Percentiles rank a stretch among this genome's conserved stretches.
Conservation (phyloP, 2,888 invertebrate species). For the Heteromyza rotundicornis region DNA sequence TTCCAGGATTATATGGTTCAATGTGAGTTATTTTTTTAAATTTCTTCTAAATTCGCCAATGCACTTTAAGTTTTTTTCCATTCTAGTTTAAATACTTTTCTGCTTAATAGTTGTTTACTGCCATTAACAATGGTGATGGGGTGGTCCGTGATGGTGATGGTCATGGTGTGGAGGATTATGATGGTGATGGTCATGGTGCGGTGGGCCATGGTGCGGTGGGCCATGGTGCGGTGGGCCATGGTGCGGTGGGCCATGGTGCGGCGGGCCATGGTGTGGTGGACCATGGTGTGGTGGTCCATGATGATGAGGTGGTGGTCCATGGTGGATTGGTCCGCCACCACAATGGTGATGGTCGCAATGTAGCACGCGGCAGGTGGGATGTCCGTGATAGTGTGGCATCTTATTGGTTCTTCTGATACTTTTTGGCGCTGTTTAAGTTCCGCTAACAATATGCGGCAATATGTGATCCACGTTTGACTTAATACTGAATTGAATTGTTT, state of each 20-base stretch:
- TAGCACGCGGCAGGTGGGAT: constrained; percentile 15
- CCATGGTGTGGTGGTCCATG: constrained; percentile 29
- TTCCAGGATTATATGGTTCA: too few species aligned
- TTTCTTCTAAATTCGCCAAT: too few species aligned
- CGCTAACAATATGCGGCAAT: too few species aligned
- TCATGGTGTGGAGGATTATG: constrained; percentile 9
- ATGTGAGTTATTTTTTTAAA: too few species aligned
- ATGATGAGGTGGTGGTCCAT: constrained; percentile 21
- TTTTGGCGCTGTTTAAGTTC: too few species aligned
- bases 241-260: constrained; percentile 26
- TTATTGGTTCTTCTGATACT: too few species aligned
- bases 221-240: constrained; percentile 18
- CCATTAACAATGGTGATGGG: background rate
- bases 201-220: constrained; percentile 4
- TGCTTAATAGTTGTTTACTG: too few species aligned
- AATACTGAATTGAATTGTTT: too few species aligned
- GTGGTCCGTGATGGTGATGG: background rate
- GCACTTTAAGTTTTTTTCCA: too few species aligned
- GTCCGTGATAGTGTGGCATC: constrained; percentile 16
- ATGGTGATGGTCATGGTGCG: constrained; percentile 23
- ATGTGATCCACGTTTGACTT: too few species aligned
- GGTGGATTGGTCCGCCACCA: constrained; percentile 28
- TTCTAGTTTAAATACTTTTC: too few species aligned
- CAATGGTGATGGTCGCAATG: constrained; percentile 29
- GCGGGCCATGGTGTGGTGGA: constrained; percentile 25